A percentile compares a stretch with the other conserved stretches of the same genome.
phyloP scores from a whole-genome alignment of 2,797 vertebrate genomes.

The Xiphophorus birchmanni region DNA sequence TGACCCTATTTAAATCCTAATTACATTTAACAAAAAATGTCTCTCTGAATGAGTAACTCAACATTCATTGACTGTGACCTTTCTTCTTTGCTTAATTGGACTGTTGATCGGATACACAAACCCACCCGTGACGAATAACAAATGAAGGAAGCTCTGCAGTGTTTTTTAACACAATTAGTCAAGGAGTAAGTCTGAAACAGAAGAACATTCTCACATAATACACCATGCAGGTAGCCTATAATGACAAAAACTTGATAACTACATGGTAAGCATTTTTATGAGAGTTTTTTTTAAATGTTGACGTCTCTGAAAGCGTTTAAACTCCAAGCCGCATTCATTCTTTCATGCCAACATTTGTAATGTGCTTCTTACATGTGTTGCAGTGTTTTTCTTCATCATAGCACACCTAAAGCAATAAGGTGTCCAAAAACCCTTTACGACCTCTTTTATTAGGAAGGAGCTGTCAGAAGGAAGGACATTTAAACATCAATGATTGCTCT shows the following conservation, averaged over 20 bases:
- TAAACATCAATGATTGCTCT: background rate
- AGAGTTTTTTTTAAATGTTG: background rate
- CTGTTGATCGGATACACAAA: constrained; percentile 42
- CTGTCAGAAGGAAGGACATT: background rate
- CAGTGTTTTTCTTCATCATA: background rate
- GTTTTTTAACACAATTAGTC: constrained; percentile 28
- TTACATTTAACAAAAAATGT: constrained; percentile 33
- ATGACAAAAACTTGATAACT: constrained; percentile 16
- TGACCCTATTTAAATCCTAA: constrained; percentile 37
- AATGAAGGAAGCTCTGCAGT: constrained; percentile 5
- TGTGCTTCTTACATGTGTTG: background rate
- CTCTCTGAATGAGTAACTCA: constrained; percentile 30
- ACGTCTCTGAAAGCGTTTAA: background rate
- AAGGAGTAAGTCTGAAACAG: constrained; percentile 28
- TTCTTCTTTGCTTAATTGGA: constrained; percentile 26
- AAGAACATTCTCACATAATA: constrained; percentile 17
- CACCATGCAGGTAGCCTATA: constrained; percentile 11
- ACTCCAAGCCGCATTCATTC: background rate
- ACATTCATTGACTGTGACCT: constrained; percentile 53
- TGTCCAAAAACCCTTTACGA: background rate
- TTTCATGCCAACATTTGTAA: background rate
- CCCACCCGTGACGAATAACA: background rate
- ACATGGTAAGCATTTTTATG: background rate
- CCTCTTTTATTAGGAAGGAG: background rate
- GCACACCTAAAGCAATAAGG: background rate